A percentile compares a stretch with the other conserved stretches of the same genome.
phyloP scores from a whole-genome alignment of 2,113 vertebrate species.

The Genyomyrus donnyi region DNA sequence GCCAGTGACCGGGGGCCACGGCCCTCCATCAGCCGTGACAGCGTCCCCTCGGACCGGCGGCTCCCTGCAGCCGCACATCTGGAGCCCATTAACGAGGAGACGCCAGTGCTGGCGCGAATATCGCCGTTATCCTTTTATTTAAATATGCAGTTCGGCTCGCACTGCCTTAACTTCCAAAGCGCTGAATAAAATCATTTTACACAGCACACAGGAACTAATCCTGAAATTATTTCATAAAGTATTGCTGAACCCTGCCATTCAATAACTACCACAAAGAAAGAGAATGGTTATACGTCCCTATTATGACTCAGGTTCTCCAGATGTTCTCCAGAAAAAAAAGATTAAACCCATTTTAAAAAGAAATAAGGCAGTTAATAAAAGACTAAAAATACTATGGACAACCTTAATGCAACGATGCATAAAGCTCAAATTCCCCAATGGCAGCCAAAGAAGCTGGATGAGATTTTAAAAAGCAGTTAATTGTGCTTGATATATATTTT shows the following conservation, averaged over 20 bases:
- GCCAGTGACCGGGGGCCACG: conserved; percentile 42
- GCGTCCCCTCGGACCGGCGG: conserved; percentile 58
- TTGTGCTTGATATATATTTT: not conserved
- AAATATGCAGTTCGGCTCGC: not conserved
- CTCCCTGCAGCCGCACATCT: conserved; percentile 61
- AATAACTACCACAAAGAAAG: not conserved
- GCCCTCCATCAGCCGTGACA: conserved; percentile 66
- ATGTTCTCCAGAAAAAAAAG: not conserved
- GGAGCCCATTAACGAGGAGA: conserved; percentile 68
- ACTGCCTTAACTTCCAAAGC: not conserved
- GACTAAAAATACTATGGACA: not conserved
- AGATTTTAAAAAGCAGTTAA: not conserved
- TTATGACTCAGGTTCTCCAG: not conserved
- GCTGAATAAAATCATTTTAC: not conserved
- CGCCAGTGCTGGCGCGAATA: conserved; percentile 38
- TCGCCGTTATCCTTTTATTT: not conserved
- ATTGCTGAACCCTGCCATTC: not conserved
- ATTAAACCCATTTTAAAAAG: not conserved
- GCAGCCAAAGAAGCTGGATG: not conserved
- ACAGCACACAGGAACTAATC: not conserved
- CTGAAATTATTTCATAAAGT: not conserved
- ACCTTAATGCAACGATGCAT: not conserved
- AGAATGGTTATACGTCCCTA: not conserved
- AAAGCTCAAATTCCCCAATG: not conserved
- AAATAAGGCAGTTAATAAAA: conserved; percentile 2